A percentile compares a stretch with the other conserved stretches of the same genome.
These are phyloP conservation scores for Alca torda DNA, from an alignment of 2,797 vertebrate genomes.

Conservation along the genomic window DNA sequence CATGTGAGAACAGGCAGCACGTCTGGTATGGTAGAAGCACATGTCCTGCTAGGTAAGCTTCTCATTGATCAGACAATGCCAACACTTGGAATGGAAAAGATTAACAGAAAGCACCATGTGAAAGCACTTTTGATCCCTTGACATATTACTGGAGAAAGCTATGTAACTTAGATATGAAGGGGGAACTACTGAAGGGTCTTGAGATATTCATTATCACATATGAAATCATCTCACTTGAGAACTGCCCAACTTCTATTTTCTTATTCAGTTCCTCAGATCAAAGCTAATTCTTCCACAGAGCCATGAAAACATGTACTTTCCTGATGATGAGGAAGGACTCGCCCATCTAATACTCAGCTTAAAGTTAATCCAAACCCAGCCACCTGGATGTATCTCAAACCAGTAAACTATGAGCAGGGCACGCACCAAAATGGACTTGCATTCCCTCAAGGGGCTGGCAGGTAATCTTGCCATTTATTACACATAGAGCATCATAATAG, in stretches of 20 bases:
- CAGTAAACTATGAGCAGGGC: not conserved
- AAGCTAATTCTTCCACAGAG: not conserved
- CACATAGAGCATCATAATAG: not conserved
- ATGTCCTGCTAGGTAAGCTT: not conserved
- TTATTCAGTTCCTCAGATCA: not conserved
- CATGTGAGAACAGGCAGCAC: not conserved
- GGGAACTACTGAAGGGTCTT: not conserved
- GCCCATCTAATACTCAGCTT: not conserved
- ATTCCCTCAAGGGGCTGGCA: not conserved
- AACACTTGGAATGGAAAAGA: not conserved
- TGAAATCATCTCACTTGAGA: not conserved
- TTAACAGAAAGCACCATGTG: not conserved
- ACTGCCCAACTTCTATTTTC: not conserved
- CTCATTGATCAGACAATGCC: not conserved
- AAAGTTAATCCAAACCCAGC: not conserved
- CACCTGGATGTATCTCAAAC: not conserved
- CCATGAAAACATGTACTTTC: not conserved
- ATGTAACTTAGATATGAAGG: not conserved
- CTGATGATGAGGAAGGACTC: not conserved
- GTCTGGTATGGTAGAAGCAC: not conserved
- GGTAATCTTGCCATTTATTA: not conserved
- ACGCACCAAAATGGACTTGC: not conserved
- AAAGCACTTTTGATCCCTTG: not conserved
- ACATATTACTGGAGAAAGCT: not conserved
- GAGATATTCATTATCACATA: not conserved